Conservation (phyloP, 2,797 vertebrate species). For the Molothrus ater region DNA sequence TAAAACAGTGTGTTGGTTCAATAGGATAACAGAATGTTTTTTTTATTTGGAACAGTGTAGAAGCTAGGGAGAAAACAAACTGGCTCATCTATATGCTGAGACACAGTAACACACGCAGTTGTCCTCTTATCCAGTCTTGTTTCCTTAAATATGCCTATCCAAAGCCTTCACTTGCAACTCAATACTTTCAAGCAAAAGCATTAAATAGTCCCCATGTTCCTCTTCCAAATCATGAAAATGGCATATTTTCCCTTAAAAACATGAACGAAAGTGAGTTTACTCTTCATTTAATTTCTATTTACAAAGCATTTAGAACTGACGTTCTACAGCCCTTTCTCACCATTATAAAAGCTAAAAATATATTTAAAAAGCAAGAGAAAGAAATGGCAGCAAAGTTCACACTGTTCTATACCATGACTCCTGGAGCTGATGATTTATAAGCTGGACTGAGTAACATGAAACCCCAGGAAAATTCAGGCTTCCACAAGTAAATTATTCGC, state of each 20-base stretch:
- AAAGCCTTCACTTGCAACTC: not conserved
- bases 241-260: not conserved
- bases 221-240: not conserved
- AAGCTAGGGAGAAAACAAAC: not conserved
- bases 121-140: not conserved
- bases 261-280: not conserved
- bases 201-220: not conserved
- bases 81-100: not conserved
- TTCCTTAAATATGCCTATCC: not conserved
- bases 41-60: not conserved
- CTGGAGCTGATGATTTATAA: not conserved
- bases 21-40: not conserved
- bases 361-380: not conserved
- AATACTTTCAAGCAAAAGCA: not conserved
- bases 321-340: not conserved
- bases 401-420: not conserved
- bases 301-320: not conserved
- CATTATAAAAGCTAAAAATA: not conserved
- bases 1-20: not conserved
- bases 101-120: not conserved
- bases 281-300: not conserved
- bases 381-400: not conserved
- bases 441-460: not conserved
- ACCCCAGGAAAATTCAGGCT: not conserved
- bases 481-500: not conserved